These are phyloP conservation scores for Periophthalmus modestus DNA, from an alignment of 2,113 vertebrate species.

Conservation along the genomic window DNA sequence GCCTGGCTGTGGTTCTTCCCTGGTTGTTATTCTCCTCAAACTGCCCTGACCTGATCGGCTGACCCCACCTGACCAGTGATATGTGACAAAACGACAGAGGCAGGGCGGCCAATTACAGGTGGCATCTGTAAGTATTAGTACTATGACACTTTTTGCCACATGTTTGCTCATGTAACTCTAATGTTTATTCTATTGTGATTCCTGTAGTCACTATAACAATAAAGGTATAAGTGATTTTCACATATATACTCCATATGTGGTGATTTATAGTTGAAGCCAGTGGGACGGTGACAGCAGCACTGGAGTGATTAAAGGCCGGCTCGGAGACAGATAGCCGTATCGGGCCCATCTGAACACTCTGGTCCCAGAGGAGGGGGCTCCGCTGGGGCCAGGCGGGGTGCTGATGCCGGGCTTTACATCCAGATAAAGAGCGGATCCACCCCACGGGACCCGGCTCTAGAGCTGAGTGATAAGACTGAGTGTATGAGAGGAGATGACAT, in stretches of 20 bases:
- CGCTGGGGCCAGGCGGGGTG: slow-evolving; percentile 50
- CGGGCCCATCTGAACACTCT: slow-evolving; percentile 27
- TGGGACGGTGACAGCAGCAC: background rate
- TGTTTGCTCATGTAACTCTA: no score
- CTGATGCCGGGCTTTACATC: slow-evolving; percentile 12
- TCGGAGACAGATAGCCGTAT: slow-evolving; percentile 16
- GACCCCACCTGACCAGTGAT: no score
- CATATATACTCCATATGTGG: background rate
- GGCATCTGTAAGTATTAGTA: no score
- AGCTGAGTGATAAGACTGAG: background rate
- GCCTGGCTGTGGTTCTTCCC: no score
- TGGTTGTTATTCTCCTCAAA: no score
- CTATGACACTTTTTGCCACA: no score
- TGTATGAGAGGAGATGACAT: background rate
- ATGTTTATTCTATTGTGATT: background rate
- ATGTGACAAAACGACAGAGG: no score
- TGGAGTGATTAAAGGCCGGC: slow-evolving; percentile 2
- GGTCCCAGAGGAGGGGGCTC: slow-evolving; percentile 16
- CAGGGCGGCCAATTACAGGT: no score
- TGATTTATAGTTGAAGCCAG: background rate
- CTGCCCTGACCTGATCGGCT: no score
- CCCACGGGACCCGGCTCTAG: slow-evolving; percentile 31
- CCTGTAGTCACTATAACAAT: background rate
- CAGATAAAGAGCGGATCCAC: slow-evolving; percentile 34
- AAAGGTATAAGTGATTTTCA: background rate